Percentiles rank a stretch among this genome's conserved stretches.
These are phyloP conservation scores for Myrmophylax atrothorax DNA, from an alignment of 2,113 vertebrate genomes.

Conservation along the genomic window DNA sequence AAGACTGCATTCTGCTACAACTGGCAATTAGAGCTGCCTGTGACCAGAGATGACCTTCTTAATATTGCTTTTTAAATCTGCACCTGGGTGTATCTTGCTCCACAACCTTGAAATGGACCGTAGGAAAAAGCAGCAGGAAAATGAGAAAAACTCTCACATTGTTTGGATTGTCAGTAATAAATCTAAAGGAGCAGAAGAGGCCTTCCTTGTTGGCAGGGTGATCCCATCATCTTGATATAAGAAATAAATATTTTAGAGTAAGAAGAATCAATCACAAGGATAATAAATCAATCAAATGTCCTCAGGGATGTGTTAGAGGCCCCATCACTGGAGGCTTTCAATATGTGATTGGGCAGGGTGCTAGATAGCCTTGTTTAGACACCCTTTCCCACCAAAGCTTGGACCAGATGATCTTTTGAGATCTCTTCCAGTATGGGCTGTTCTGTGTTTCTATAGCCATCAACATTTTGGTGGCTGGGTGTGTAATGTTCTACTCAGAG, in stretches of 20 bases:
- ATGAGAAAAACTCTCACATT: neutral
- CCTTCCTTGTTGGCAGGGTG: neutral
- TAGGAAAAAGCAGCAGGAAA: conserved; percentile 7
- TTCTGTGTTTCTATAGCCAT: neutral
- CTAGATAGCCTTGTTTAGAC: neutral
- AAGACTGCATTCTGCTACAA: neutral
- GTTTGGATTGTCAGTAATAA: neutral
- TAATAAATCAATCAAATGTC: neutral
- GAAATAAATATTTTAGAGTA: neutral
- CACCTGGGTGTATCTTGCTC: neutral
- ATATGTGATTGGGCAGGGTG: neutral
- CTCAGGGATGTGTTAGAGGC: neutral
- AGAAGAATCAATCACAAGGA: neutral
- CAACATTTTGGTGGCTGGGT: neutral
- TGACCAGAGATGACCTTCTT: neutral
- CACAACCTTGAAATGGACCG: neutral
- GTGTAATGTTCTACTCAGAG: neutral
- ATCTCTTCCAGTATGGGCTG: neutral
- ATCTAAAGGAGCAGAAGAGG: neutral
- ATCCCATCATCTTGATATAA: neutral
- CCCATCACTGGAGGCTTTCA: neutral
- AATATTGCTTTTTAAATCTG: neutral
- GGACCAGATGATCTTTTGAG: neutral
- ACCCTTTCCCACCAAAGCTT: neutral
- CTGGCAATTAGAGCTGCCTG: neutral